Evolutionary conservation across 2,113 vertebrate species (phyloP).

Genomic region (Trichomycterus rosablanca): DNA sequence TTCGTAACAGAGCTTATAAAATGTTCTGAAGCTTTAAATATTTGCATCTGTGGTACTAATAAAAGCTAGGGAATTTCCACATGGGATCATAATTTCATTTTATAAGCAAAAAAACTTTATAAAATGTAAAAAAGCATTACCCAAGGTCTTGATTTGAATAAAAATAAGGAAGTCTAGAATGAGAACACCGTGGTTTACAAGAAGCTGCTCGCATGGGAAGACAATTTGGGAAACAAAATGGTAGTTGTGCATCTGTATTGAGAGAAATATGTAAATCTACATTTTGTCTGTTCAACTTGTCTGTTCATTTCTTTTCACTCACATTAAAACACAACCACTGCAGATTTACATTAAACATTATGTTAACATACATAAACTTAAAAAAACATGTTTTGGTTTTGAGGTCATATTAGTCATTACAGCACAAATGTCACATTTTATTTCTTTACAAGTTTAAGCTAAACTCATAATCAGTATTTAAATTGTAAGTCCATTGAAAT

Average conservation of each 20-base stretch:
- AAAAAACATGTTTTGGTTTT: too few species aligned
- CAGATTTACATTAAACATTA: too few species aligned
- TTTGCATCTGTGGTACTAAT: slow-evolving; percentile 1
- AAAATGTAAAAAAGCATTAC: neutral
- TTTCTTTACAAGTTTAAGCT: too few species aligned
- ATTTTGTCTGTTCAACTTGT: neutral
- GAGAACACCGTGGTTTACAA: neutral
- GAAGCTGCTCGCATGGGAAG: slow-evolving; percentile 4
- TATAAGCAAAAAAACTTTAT: neutral
- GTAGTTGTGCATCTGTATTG: neutral
- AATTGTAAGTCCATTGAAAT: too few species aligned
- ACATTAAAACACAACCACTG: too few species aligned
- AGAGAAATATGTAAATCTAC: too few species aligned
- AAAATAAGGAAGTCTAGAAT: slow-evolving; percentile 14
- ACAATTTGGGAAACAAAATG: slow-evolving; percentile 1
- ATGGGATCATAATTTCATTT: neutral
- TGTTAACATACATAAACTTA: too few species aligned
- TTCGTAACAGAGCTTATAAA: neutral
- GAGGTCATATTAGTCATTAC: too few species aligned
- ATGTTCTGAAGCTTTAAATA: neutral
- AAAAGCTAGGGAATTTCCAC: slow-evolving; percentile 9
- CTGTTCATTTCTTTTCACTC: neutral
- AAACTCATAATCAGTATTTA: too few species aligned
- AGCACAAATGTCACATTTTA: too few species aligned
- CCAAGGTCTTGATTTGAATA: slow-evolving; percentile 22